A percentile compares a stretch with the other conserved stretches of the same genome.
These are phyloP conservation scores for Temnothorax rugatulus DNA, from an alignment of 2,888 invertebrate genomes.

Conservation along the genomic window DNA sequence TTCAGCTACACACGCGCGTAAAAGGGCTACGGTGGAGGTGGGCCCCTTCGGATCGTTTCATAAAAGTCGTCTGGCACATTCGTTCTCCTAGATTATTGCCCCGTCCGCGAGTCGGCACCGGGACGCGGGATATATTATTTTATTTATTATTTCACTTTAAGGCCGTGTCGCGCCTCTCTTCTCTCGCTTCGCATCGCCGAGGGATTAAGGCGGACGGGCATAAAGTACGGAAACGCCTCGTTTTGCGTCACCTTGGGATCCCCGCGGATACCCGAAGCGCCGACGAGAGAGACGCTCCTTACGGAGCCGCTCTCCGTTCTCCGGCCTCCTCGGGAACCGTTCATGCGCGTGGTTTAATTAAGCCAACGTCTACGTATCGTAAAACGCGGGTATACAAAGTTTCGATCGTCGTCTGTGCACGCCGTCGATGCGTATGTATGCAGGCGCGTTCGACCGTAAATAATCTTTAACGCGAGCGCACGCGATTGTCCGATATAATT, in stretches of 20 bases:
- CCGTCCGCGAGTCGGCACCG: slow-evolving; percentile 72
- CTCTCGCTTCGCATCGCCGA: slow-evolving; percentile 30
- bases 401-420: slow-evolving; percentile 37
- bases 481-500: slow-evolving; percentile 30
- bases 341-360: slow-evolving; percentile 67
- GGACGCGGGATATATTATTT: slow-evolving; percentile 71
- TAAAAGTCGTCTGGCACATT: slow-evolving; percentile 86
- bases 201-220: slow-evolving; percentile 71
- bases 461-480: slow-evolving; percentile 22
- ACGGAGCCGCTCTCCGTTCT: slow-evolving; percentile 21
- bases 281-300: slow-evolving; percentile 33
- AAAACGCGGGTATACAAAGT: slow-evolving; percentile 55
- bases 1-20: slow-evolving; percentile 64
- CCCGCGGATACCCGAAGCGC: slow-evolving; percentile 41
- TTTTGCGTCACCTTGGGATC: slow-evolving; percentile 63
- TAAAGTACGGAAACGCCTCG: slow-evolving; percentile 67
- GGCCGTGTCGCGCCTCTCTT: slow-evolving; percentile 26
- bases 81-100: slow-evolving; percentile 85
- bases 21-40: slow-evolving; percentile 67
- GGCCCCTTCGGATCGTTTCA: slow-evolving; percentile 80
- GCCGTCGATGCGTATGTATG: slow-evolving; percentile 6
- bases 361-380: slow-evolving; percentile 53
- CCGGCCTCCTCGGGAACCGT: slow-evolving; percentile 5
- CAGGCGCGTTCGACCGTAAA: slow-evolving; percentile 25
- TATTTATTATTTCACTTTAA: slow-evolving; percentile 77